These are phyloP conservation scores for Bathybates hornii DNA, from an alignment of 2,113 vertebrate genomes.

Conservation along the genomic window DNA sequence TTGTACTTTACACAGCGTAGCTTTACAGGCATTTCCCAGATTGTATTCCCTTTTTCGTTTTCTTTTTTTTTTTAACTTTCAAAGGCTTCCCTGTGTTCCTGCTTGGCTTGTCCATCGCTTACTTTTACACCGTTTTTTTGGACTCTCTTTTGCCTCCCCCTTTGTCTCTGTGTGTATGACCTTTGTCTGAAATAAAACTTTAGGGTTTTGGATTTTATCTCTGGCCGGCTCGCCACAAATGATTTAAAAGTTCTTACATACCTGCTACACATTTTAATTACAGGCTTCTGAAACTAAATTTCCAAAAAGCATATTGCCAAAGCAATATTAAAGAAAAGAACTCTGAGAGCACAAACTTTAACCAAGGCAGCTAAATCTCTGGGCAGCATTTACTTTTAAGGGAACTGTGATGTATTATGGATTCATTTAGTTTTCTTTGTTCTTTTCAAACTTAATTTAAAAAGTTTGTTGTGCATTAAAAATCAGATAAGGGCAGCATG, in stretches of 20 bases:
- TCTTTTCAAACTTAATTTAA: neutral
- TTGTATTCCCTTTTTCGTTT: neutral
- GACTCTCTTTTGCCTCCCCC: neutral
- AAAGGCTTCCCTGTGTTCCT: neutral
- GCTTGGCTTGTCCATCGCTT: neutral
- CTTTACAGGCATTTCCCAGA: neutral
- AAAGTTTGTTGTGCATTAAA: neutral
- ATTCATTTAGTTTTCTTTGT: neutral
- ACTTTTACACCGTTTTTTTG: neutral
- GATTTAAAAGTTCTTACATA: neutral
- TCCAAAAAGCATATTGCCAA: neutral
- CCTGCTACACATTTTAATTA: neutral
- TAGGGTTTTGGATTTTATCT: neutral
- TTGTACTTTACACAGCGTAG: neutral
- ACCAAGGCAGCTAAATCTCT: neutral
- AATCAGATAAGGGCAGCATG: neutral
- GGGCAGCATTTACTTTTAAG: neutral
- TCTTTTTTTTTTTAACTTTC: neutral
- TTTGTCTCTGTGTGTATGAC: neutral
- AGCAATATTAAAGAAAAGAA: neutral
- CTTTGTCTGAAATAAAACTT: neutral
- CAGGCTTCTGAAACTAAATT: neutral
- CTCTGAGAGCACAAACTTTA: neutral
- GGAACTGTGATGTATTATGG: neutral
- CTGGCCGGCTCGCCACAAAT: neutral